Base-by-base conservation (phyloP, 2,888 invertebrate species). In the Ethmia dodecea region DNA sequence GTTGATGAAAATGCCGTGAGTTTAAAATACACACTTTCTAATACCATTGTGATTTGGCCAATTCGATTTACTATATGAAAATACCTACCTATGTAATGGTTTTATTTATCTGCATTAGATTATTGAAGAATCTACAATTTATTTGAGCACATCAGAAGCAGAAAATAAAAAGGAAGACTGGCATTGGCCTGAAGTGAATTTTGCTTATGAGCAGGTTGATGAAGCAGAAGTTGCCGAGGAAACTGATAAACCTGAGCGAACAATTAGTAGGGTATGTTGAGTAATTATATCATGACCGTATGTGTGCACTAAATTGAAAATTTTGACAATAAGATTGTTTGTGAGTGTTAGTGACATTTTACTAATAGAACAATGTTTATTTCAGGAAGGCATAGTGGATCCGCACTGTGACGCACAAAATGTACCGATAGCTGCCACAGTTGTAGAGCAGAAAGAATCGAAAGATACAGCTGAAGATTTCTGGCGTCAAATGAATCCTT, bases 121-220 rank as follows among this genome's bases (percentile, higher is more conserved):
- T 0, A 36, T 47, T 11, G 62, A 66, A 2, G 59, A 64, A 18
- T 53, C 70, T 0, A 69, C 64, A 0, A 33, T 59, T 22, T 78
- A 65, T 35, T 18, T 81, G 3, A 43, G 43, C 3, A 65, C 58
- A 35, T 34, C 44, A 4, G 40, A 45, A 4, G 10, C 26, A 0
- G 47, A 38, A 0, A 32, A 43, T 0, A 6, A 30, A 0, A 49
- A 46, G 1, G 44, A 46, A 2, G 27, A 48, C 0, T 81, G 80
- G 80, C 35, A 30, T 5, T 81, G 80, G 80, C 73, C 72, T 0
- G 61, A 68, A 1, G 65, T 64, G 8, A 53, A 62, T n/a, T 28
- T 62, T 1, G 45, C 42, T 12, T 59, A 55, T 1, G 45, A 45
- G 9, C 47, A 43, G 1, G 42, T 64, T 0, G 72, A 71, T 12